Evolutionary conservation across 2,797 vertebrate genomes (phyloP).

Genomic region (Masticophis lateralis): DNA sequence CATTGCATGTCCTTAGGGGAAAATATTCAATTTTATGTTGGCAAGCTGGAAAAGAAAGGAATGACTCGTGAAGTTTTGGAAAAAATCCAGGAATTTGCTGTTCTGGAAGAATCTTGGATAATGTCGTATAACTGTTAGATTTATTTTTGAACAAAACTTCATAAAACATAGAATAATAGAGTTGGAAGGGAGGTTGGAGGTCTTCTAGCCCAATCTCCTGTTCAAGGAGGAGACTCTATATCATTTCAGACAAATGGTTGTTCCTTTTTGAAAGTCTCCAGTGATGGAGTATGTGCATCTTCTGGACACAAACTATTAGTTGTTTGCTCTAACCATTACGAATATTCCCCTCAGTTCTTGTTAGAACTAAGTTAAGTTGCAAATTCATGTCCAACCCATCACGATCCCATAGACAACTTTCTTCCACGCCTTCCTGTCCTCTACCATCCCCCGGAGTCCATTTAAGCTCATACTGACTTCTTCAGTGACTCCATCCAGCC

Average conservation of each 20-base stretch:
- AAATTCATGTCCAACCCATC: no score
- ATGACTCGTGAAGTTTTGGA: background rate
- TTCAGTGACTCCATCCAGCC: no score
- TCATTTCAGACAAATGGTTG: background rate
- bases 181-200: background rate
- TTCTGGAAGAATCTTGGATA: background rate
- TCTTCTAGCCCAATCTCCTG: background rate
- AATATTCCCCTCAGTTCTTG: background rate
- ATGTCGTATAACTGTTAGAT: background rate
- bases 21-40: background rate
- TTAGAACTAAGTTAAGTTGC: no score
- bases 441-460: no score
- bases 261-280: background rate
- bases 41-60: background rate
- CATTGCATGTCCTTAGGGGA: background rate
- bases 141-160: background rate
- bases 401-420: no score
- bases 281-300: background rate
- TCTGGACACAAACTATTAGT: background rate
- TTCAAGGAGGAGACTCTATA: background rate
- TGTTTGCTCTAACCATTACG: background rate
- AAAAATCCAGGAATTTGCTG: constrained; percentile 4
- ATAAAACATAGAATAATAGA: background rate
- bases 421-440: no score
- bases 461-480: no score